These are phyloP conservation scores for Gisinianus flammeolus DNA, from an alignment of 2,888 invertebrate genomes.

Conservation along the genomic window DNA sequence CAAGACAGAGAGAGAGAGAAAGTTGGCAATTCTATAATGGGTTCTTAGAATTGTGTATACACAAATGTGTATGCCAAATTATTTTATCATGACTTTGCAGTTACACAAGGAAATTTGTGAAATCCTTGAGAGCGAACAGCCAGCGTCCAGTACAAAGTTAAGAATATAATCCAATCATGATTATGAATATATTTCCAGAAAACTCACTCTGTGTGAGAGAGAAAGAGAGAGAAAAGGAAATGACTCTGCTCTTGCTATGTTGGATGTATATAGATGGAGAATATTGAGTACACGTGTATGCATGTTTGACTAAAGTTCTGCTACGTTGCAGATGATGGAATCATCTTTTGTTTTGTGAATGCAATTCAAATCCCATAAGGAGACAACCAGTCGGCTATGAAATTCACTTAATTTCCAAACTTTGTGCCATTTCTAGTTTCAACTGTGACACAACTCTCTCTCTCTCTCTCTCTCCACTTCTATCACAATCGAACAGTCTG, in stretches of 20 bases:
- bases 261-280: background rate
- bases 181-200: background rate
- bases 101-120: no score
- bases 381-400: slow-evolving; percentile 47
- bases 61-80: background rate
- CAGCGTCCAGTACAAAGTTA: background rate
- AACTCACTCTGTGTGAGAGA: background rate
- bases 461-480: background rate
- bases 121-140: background rate
- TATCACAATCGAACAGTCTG: no score
- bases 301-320: background rate
- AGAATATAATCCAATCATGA: background rate
- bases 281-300: background rate
- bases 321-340: slow-evolving; percentile 28
- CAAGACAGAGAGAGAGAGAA: background rate
- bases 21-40: background rate
- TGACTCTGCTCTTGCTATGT: background rate
- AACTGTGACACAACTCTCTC: background rate
- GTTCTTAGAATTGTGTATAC: background rate
- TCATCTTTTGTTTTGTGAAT: slow-evolving; percentile 37
- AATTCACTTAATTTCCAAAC: slow-evolving; percentile 53
- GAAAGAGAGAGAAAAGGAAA: no score
- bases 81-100: background rate
- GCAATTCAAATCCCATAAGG: slow-evolving; percentile 34
- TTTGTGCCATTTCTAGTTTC: slow-evolving; percentile 50